phyloP scores from a whole-genome alignment of 1,140 invertebrate species.

The Ceratitis capitata region DNA sequence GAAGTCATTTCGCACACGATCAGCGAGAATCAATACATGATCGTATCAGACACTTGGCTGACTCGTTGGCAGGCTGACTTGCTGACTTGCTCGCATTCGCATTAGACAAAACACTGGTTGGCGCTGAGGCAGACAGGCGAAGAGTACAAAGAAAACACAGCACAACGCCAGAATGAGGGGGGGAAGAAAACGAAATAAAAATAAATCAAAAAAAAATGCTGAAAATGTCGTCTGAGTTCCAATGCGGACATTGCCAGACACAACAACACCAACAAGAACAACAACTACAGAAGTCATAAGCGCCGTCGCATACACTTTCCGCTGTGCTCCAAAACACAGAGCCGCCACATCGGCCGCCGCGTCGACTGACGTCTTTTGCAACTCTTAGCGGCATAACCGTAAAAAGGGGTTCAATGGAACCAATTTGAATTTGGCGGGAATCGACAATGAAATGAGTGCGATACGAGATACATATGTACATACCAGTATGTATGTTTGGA shows the following conservation, averaged over 20 bases:
- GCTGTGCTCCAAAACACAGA: neutral
- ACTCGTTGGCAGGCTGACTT: too few relatives aligned
- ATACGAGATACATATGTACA: neutral
- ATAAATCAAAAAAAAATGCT: neutral
- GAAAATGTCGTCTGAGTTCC: conserved; percentile 10
- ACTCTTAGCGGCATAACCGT: neutral
- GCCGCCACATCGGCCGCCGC: neutral
- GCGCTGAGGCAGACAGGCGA: neutral
- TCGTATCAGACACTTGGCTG: neutral
- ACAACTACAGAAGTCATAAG: too few relatives aligned
- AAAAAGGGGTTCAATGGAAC: neutral
- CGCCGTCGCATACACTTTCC: neutral
- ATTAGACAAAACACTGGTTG: neutral
- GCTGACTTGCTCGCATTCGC: too few relatives aligned
- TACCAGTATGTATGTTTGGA: neutral
- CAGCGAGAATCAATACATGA: neutral
- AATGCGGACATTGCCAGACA: conserved; percentile 10
- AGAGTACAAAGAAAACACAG: neutral
- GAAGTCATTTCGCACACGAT: neutral
- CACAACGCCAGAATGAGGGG: neutral
- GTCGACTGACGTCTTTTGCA: neutral
- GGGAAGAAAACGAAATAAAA: neutral
- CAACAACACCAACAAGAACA: too few relatives aligned
- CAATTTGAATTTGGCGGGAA: neutral
- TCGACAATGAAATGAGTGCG: neutral